Base-by-base conservation (phyloP, 2,113 vertebrate species). In the Muntiacus muntjak region DNA sequence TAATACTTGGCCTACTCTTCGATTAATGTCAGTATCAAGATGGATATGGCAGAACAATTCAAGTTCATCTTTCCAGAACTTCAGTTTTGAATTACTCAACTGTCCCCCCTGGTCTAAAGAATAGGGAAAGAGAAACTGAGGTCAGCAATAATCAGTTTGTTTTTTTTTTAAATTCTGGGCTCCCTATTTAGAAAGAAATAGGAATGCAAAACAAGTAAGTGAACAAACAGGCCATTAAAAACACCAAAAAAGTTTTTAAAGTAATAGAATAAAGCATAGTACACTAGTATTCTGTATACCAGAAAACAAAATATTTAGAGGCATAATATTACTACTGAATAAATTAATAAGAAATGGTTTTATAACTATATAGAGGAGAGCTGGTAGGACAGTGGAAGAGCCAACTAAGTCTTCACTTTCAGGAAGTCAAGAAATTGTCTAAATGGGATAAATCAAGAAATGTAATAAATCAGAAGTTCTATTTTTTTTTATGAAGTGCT, bases 401-500 rank as follows among this genome's bases (percentile, higher is more conserved):
- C 19, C 67, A 93, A 40, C 79, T 47, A 67, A 89, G 71, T 81
- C 55, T 81, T 95, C 58, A 89, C 55, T 96, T 82, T 94, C 19
- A 86, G 43, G 58, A 95, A 89, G 30, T 93, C 30, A 90, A 67
- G 10, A 62, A 78, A 52, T 3, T 82, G 11, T 76, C 54, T 50
- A 91, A 86, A 79, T 25, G 25, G 23, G 9, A 43, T 83, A 91
- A 84, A 96, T 74, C 21, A 95, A 95, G 14, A 94, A 79, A 79
- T 33, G 13, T 85, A 55, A 58, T 52, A 54, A 55, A 88, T 85
- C 8, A 94, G 26, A 57, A 87, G 19, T 90, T 87, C 45, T 47
- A 21, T 91, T 84, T 95, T 91, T 95, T 94, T 87, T 92, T 13
- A 91, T 57, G 45, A 91, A 85, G 21, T 83, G 76, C 15, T 93